A percentile compares a stretch with the other conserved stretches of the same genome.
These are phyloP conservation scores for Antheraea yamamai DNA, from an alignment of 2,888 invertebrate species.

Conservation along the genomic window DNA sequence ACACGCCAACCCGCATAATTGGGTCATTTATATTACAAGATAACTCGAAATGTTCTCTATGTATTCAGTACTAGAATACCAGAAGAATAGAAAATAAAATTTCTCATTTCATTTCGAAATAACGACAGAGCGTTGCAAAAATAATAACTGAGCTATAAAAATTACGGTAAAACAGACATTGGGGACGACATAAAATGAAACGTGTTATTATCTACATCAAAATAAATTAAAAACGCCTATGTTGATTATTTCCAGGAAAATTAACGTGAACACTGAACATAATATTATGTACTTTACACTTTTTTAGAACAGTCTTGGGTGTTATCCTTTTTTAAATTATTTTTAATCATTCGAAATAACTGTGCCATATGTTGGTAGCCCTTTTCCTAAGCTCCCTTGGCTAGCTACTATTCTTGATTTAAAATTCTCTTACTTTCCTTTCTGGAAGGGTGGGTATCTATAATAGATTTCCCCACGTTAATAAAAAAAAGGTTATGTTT, in stretches of 20 bases:
- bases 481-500: too few species aligned
- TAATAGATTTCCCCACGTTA: too few species aligned
- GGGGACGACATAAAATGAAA: slow-evolving; percentile 5
- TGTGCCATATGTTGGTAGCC: too few species aligned
- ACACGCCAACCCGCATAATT: slow-evolving; percentile 63
- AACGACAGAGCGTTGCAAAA: not conserved
- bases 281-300: not conserved
- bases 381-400: too few species aligned
- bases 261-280: not conserved
- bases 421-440: too few species aligned
- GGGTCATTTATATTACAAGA: slow-evolving; percentile 61
- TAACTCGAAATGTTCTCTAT: slow-evolving; percentile 50
- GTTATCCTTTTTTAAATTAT: too few species aligned
- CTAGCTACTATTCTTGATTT: too few species aligned
- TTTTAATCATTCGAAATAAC: too few species aligned
- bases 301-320: not conserved
- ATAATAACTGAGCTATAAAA: slow-evolving; percentile 2
- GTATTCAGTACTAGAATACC: slow-evolving; percentile 34
- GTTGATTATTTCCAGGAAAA: not conserved
- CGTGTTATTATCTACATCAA: slow-evolving; percentile 1
- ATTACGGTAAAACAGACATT: not conserved
- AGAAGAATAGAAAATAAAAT: slow-evolving; percentile 18
- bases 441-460: too few species aligned
- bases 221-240: not conserved
- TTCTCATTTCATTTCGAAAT: not conserved